These are phyloP conservation scores for Montipora sp. DNA, from an alignment of 64 coral and sea anemone species.

Conservation along the genomic window DNA sequence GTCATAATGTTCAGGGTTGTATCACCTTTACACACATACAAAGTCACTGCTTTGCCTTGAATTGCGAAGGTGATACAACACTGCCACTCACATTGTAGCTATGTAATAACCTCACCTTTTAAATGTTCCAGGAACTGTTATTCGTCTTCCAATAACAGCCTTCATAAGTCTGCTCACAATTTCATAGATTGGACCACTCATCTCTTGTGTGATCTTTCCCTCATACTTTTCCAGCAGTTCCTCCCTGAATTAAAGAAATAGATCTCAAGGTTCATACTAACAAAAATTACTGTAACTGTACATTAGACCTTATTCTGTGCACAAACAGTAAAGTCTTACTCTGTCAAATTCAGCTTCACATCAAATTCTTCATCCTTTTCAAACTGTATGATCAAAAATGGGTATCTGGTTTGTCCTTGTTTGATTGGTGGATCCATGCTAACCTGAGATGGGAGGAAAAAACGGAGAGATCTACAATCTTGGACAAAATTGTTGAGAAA, in stretches of 20 bases:
- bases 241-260: conserved; percentile 61
- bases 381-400: conserved; percentile 97
- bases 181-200: conserved; percentile 98
- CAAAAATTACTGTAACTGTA: neutral
- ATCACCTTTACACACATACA: too few species aligned
- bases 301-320: too few species aligned
- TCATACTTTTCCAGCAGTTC: conserved; percentile 94
- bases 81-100: too few species aligned
- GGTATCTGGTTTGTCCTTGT: conserved; percentile 99
- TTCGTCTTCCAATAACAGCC: conserved; percentile 91
- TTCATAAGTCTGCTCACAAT: conserved; percentile 94
- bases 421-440: conserved; percentile 98
- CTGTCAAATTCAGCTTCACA: conserved; percentile 92
- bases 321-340: conserved; percentile 55
- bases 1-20: too few species aligned
- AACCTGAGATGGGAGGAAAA: conserved; percentile 54
- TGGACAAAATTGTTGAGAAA: too few species aligned
- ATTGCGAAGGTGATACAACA: too few species aligned
- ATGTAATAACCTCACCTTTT: conserved; percentile 55
- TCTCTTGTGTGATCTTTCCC: conserved; percentile 87
- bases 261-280: neutral
- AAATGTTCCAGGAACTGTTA: conserved; percentile 96
- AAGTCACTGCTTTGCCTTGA: too few species aligned
- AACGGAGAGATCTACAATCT: too few species aligned
- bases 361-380: conserved; percentile 98